A percentile compares a stretch with the other conserved stretches of the same genome.
Conservation (phyloP, 2,797 vertebrate genomes). For the Poeciliopsis gracilis region DNA sequence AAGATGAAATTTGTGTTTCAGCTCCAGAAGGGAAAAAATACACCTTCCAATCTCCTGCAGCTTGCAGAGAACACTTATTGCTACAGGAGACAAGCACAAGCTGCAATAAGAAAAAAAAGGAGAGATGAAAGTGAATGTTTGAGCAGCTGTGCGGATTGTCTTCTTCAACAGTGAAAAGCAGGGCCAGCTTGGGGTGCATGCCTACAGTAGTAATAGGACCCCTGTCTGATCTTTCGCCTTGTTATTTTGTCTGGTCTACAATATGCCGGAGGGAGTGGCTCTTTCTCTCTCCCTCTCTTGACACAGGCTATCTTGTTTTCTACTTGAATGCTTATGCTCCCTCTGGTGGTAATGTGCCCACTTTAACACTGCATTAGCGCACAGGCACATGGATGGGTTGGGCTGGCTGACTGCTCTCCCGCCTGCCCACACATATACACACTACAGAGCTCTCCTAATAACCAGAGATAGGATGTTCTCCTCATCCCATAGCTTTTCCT, state of each 20-base stretch:
- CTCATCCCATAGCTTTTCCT: conserved; percentile 67
- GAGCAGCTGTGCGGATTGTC: conserved; percentile 72
- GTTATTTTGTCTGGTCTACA: conserved; percentile 78
- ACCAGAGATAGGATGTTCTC: conserved; percentile 62
- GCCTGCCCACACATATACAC: conserved; percentile 61
- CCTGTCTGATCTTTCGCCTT: conserved; percentile 79
- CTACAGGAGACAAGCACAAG: conserved; percentile 57
- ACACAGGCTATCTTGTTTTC: conserved; percentile 82
- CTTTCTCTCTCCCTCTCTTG: conserved; percentile 74
- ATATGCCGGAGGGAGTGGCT: conserved; percentile 76
- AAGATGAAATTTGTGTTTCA: conserved; percentile 49
- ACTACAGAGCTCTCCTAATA: conserved; percentile 63
- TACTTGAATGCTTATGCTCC: conserved; percentile 86
- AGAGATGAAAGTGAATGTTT: conserved; percentile 73
- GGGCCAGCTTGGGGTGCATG: conserved; percentile 64
- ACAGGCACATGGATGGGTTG: conserved; percentile 69
- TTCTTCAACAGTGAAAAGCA: conserved; percentile 49
- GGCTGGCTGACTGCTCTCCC: conserved; percentile 70
- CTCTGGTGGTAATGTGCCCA: conserved; percentile 86
- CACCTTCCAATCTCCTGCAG: conserved; percentile 63
- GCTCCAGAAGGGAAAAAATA: conserved; percentile 37
- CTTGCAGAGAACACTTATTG: conserved; percentile 57
- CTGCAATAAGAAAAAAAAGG: conserved; percentile 57
- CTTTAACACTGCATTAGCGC: conserved; percentile 82
- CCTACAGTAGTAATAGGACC: conserved; percentile 76